Percentiles rank a stretch among this genome's conserved stretches.
phyloP scores from a whole-genome alignment of 2,113 vertebrate genomes.

The Malurus cyaneus region DNA sequence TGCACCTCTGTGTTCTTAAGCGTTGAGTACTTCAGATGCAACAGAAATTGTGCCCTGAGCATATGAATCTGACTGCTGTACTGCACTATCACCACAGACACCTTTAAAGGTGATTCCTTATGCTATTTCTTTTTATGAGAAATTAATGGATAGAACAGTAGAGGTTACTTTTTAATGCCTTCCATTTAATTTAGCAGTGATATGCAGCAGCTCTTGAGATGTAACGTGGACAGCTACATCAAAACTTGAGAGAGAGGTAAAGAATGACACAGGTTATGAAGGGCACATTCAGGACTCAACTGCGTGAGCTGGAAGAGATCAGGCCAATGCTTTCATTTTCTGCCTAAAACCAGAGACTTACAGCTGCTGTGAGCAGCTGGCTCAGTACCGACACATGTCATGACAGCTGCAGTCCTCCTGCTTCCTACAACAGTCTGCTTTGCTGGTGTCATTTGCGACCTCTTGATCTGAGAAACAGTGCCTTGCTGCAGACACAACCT shows the following conservation, averaged over 20 bases:
- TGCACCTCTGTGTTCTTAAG: neutral
- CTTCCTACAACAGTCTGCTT: neutral
- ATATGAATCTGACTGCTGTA: neutral
- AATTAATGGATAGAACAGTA: neutral
- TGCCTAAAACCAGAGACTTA: neutral
- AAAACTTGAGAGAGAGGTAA: neutral
- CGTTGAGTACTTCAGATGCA: neutral
- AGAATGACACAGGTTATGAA: neutral
- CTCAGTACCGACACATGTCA: too few species aligned
- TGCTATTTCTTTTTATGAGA: neutral
- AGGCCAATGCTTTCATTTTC: neutral
- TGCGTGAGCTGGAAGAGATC: neutral
- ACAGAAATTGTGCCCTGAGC: neutral
- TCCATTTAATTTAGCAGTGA: neutral
- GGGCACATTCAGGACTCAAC: neutral
- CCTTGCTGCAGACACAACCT: neutral
- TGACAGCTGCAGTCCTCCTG: neutral
- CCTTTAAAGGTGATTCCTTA: neutral
- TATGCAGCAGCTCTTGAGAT: neutral
- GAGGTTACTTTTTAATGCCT: neutral
- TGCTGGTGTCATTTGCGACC: neutral
- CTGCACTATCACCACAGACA: neutral
- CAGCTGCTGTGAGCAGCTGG: rapidly evolving
- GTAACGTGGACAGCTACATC: neutral
- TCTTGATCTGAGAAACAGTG: neutral